Conservation (phyloP, 2,888 invertebrate species). For the Ichneumoninae sp. region DNA sequence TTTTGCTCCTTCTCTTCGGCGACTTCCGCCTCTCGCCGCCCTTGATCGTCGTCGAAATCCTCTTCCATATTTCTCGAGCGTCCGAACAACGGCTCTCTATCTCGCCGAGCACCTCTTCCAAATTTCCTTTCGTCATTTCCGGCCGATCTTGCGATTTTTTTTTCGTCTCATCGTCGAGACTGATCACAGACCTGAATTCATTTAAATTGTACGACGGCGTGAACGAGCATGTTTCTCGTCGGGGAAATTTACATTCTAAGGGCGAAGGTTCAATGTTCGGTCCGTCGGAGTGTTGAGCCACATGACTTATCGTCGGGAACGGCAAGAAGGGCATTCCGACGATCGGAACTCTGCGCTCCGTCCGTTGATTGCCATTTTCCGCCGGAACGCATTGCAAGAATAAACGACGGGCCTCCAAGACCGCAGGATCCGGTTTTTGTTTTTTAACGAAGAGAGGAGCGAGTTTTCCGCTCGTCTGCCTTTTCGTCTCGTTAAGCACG, state of each 20-base stretch:
- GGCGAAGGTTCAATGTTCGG: not conserved
- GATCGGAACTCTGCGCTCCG: slow-evolving; percentile 83
- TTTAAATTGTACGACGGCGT: slow-evolving; percentile 65
- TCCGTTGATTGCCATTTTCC: slow-evolving; percentile 86
- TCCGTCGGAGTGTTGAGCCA: slow-evolving; percentile 85
- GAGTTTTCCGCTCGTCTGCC: slow-evolving; percentile 77
- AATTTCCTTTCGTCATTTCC: slow-evolving; percentile 64
- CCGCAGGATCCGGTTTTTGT: slow-evolving; percentile 86
- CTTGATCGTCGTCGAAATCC: slow-evolving; percentile 67
- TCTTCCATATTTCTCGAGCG: slow-evolving; percentile 75
- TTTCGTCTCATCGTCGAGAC: slow-evolving; percentile 35
- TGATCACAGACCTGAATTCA: slow-evolving; percentile 70
- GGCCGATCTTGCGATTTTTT: slow-evolving; percentile 42
- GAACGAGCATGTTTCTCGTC: slow-evolving; percentile 62
- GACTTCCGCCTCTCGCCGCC: slow-evolving; percentile 61
- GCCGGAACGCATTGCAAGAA: slow-evolving; percentile 91
- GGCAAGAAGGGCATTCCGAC: slow-evolving; percentile 66
- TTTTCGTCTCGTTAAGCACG: slow-evolving; percentile 69
- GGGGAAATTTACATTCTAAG: slow-evolving; percentile 58
- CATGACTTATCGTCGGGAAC: slow-evolving; percentile 88
- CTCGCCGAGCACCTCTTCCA: slow-evolving; percentile 74
- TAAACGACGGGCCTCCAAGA: slow-evolving; percentile 88
- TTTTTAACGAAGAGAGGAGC: slow-evolving; percentile 90
- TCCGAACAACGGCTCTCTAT: slow-evolving; percentile 75
- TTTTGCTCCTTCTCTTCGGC: slow-evolving; percentile 69